A percentile compares a stretch with the other conserved stretches of the same genome.
Evolutionary conservation across 2,888 invertebrate genomes (phyloP).

Genomic region (Zygaena filipendulae): DNA sequence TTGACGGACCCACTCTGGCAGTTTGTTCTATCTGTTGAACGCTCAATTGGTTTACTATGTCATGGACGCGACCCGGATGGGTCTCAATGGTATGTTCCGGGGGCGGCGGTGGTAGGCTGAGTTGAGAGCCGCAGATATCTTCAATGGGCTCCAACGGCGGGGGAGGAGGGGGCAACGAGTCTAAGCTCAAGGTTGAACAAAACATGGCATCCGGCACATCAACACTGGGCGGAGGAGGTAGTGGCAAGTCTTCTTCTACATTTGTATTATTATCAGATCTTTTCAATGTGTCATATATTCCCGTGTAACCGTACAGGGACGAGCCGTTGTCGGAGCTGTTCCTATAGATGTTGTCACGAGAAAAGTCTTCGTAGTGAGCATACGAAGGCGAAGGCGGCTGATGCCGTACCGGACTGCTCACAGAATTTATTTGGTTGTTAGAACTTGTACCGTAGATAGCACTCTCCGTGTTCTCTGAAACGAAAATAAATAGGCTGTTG

Average conservation of each 20-base stretch:
- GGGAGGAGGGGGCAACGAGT: constrained; percentile 84
- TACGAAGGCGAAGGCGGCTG: constrained; percentile 36
- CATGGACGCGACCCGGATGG: constrained; percentile 44
- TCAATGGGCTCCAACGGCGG: constrained; percentile 61
- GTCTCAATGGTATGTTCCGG: constrained; percentile 58
- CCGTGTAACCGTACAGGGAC: constrained; percentile 50
- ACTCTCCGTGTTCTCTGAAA: constrained; percentile 33
- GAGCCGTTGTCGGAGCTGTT: constrained; percentile 38
- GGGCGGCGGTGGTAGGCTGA: constrained; percentile 82
- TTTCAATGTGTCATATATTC: constrained; percentile 56
- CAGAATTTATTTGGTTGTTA: constrained; percentile 23
- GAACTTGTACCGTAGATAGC: constrained; percentile 26
- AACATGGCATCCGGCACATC: constrained; percentile 66
- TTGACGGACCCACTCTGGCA: constrained; percentile 38
- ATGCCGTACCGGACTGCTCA: constrained; percentile 28
- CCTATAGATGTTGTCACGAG: constrained; percentile 33
- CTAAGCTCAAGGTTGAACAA: constrained; percentile 80
- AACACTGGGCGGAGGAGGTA: constrained; percentile 79
- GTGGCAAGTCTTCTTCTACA: constrained; percentile 58
- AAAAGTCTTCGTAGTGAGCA: constrained; percentile 41
- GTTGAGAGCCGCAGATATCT: constrained; percentile 76
- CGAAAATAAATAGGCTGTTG: too few species aligned
- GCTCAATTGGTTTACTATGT: constrained; percentile 48
- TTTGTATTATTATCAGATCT: constrained; percentile 26
- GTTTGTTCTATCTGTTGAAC: constrained; percentile 46